Percentiles rank a stretch among this genome's conserved stretches.
These are phyloP conservation scores for Apamea sordens DNA, from an alignment of 2,888 invertebrate genomes.

Conservation along the genomic window DNA sequence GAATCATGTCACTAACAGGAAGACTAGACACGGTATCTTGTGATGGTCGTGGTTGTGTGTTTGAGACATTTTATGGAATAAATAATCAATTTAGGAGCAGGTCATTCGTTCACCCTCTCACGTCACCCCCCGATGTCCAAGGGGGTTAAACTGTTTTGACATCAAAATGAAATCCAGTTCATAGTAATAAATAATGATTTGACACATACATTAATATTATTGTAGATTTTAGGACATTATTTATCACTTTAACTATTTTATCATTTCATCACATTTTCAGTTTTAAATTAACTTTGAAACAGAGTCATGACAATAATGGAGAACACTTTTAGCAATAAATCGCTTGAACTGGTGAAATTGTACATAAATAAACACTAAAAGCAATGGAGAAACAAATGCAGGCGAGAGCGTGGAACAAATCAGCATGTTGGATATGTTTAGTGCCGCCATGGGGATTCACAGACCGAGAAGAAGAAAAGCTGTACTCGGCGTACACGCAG, in stretches of 20 bases:
- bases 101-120: background rate
- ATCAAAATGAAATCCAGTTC: conserved; percentile 15
- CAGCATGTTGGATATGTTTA: conserved; percentile 76
- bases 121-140: background rate
- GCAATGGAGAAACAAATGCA: conserved; percentile 81
- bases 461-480: conserved; percentile 82
- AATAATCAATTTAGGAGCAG: background rate
- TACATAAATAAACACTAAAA: conserved; percentile 51
- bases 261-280: conserved; percentile 29
- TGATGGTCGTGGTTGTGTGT: background rate
- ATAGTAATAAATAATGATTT: conserved; percentile 14
- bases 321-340: conserved; percentile 42
- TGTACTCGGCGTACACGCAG: conserved; percentile 84
- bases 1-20: background rate
- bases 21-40: conserved; percentile 1
- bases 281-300: conserved; percentile 19
- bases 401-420: conserved; percentile 73
- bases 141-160: conserved; percentile 6
- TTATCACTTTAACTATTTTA: conserved; percentile 1
- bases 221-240: conserved; percentile 1
- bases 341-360: conserved; percentile 42
- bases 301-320: conserved; percentile 54
- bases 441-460: conserved; percentile 85
- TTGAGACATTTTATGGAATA: conserved; percentile 4
- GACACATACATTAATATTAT: conserved; percentile 2